Conservation (phyloP, 1,140 invertebrate genomes). For the Brachionus rotundiformis region DNA sequence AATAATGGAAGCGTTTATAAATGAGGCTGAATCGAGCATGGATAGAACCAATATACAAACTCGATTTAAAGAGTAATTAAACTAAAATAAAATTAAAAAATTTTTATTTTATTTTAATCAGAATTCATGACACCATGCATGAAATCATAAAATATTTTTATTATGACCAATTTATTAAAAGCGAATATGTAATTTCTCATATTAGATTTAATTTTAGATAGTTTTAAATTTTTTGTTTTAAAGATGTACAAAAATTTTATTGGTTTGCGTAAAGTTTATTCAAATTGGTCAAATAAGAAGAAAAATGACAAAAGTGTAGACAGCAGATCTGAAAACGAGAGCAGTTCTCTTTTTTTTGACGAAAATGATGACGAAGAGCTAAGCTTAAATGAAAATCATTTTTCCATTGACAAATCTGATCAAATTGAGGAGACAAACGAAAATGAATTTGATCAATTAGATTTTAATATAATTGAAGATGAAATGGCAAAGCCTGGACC, state of each 20-base stretch:
- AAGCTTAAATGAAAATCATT: conserved; percentile 26
- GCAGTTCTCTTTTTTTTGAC: background rate
- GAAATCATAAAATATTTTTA: conserved; percentile 36
- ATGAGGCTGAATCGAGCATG: background rate
- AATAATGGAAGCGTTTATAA: background rate
- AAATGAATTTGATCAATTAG: conserved; percentile 15
- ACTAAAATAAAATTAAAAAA: background rate
- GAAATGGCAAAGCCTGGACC: background rate
- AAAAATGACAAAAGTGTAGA: background rate
- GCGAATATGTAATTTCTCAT: conserved; percentile 40
- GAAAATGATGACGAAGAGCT: background rate
- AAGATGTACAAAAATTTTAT: conserved; percentile 52
- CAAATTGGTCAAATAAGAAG: background rate
- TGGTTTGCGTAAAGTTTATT: conserved; percentile 16
- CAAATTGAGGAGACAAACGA: background rate
- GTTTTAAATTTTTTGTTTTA: background rate
- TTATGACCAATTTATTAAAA: conserved; percentile 38
- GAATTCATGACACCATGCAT: conserved; percentile 4
- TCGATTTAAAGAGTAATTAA: background rate
- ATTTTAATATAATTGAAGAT: background rate
- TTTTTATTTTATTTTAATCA: background rate
- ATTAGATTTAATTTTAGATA: background rate
- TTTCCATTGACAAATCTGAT: background rate
- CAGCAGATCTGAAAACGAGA: background rate
- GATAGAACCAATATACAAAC: background rate